Evolutionary conservation across 2,888 invertebrate genomes (phyloP).

Genomic region (Drosophila cognata): DNA sequence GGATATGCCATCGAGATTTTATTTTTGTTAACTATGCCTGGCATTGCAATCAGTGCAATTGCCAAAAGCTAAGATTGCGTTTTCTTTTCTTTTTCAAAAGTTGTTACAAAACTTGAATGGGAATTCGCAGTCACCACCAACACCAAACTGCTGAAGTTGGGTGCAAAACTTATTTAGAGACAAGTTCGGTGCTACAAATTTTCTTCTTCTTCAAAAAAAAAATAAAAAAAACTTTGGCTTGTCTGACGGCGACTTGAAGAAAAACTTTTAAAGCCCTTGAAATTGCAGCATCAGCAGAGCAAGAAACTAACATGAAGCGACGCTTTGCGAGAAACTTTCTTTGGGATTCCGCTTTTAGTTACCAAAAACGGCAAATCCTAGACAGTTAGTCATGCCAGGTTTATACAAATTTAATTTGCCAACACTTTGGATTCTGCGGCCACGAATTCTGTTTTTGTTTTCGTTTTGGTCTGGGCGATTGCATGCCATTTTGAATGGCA

Average conservation of each 20-base stretch:
- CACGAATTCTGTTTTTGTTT: constrained; percentile 28
- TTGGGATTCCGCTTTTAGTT: constrained; percentile 14
- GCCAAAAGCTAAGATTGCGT: constrained; percentile 14
- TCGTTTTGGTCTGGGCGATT: constrained; percentile 47
- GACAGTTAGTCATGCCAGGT: constrained; percentile 63
- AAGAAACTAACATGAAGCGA: constrained; percentile 25
- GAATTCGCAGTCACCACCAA: not conserved
- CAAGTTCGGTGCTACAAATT: constrained; percentile 15
- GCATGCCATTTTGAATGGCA: constrained; percentile 80
- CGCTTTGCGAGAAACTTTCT: constrained; percentile 32
- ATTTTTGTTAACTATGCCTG: constrained; percentile 2
- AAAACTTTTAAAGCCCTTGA: constrained; percentile 52
- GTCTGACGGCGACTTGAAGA: constrained; percentile 14
- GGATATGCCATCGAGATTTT: not conserved
- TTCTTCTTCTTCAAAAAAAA: not conserved
- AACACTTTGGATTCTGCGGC: constrained; percentile 56
- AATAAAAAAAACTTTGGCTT: constrained; percentile 4
- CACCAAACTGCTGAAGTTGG: not conserved
- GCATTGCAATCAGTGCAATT: constrained; percentile 51
- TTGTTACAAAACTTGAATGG: constrained; percentile 33
- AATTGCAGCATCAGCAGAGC: constrained; percentile 35
- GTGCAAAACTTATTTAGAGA: constrained; percentile 32
- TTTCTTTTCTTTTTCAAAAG: constrained; percentile 24
- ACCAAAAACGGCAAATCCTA: constrained; percentile 53
- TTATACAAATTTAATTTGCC: constrained; percentile 67